Percentiles rank a stretch among this genome's conserved stretches.
These are phyloP conservation scores for Sebastes elongatus DNA, from an alignment of 2,797 vertebrate genomes.

Conservation along the genomic window DNA sequence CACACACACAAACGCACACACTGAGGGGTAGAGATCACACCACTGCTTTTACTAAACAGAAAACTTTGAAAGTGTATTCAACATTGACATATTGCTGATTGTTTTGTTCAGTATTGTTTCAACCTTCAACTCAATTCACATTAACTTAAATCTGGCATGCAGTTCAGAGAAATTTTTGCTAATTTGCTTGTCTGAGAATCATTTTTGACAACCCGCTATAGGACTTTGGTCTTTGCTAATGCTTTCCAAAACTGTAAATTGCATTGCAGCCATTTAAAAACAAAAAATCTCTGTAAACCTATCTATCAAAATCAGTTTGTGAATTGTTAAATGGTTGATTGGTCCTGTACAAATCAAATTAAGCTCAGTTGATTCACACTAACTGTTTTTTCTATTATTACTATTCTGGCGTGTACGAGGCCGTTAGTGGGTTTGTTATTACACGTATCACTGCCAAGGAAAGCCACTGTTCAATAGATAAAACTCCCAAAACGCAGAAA, in stretches of 20 bases:
- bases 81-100: not conserved
- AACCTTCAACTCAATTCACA: not conserved
- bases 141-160: not conserved
- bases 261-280: not conserved
- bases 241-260: not conserved
- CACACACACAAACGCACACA: too few relatives aligned
- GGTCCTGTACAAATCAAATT: not conserved
- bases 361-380: not conserved
- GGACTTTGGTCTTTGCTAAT: not conserved
- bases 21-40: not conserved
- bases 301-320: not conserved
- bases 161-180: not conserved
- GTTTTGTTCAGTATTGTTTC: not conserved
- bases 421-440: slow-evolving; percentile 5
- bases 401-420: not conserved
- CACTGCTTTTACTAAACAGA: not conserved
- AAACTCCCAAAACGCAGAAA: not conserved
- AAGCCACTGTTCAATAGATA: not conserved
- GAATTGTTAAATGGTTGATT: not conserved
- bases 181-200: not conserved
- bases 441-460: not conserved
- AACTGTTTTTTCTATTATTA: not conserved
- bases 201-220: not conserved
- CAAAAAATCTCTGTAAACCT: not conserved
- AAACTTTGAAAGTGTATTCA: not conserved